phyloP scores from a whole-genome alignment of 2,113 vertebrate genomes.

The Vicugna pacos region DNA sequence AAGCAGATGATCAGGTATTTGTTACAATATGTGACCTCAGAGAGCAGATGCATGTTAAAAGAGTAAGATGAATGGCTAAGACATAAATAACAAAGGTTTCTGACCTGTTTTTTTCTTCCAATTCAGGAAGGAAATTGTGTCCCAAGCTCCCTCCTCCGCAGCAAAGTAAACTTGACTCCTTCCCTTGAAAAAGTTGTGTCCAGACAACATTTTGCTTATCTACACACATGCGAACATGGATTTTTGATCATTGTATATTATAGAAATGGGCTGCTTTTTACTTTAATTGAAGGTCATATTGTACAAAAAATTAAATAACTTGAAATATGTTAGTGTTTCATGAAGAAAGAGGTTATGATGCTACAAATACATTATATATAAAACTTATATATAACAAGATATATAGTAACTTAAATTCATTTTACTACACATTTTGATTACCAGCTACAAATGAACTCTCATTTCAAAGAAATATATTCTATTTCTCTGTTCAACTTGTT shows the following conservation, averaged over 20 bases:
- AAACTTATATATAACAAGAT: too few species aligned
- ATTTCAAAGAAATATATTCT: neutral
- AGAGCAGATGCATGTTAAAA: neutral
- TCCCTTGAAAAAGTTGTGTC: neutral
- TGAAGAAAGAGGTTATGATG: neutral
- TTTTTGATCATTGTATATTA: neutral
- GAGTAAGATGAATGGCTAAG: neutral
- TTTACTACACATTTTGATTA: neutral
- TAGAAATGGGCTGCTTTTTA: neutral
- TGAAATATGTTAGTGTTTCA: neutral
- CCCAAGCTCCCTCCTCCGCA: neutral
- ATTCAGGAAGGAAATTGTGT: neutral
- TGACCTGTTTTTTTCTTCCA: neutral
- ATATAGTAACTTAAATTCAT: neutral
- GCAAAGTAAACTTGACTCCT: neutral
- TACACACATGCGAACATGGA: too few species aligned
- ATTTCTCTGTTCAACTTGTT: neutral
- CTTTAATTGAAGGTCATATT: neutral
- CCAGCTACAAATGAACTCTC: neutral
- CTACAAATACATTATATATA: neutral
- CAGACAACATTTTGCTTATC: neutral
- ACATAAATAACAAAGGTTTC: neutral
- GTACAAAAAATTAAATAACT: neutral
- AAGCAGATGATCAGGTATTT: neutral
- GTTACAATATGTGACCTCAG: neutral